phyloP scores from a whole-genome alignment of 2,797 vertebrate genomes.

The Pseudocheirus occidentalis region DNA sequence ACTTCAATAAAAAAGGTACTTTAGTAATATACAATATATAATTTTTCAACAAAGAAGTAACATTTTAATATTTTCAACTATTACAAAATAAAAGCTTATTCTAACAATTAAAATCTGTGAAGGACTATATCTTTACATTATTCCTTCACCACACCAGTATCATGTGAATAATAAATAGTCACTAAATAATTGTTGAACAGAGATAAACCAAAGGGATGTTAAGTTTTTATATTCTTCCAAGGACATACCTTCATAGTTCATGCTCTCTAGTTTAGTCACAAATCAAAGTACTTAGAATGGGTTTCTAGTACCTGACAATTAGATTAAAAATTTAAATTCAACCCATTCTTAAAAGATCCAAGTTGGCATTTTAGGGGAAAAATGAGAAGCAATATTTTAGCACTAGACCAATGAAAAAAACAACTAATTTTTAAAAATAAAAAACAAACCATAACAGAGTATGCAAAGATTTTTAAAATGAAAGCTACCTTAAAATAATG shows the following conservation, averaged over 20 bases:
- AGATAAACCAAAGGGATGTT: not conserved
- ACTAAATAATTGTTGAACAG: not conserved
- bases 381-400: not conserved
- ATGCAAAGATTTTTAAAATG: conserved; percentile 1
- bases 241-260: not conserved
- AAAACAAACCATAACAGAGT: conserved; percentile 31
- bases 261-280: not conserved
- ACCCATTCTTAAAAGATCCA: not conserved
- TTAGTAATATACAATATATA: conserved; percentile 4
- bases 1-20: conserved; percentile 37
- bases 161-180: not conserved
- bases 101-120: not conserved
- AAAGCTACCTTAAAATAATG: not conserved
- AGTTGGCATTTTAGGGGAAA: not conserved
- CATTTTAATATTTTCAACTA: not conserved
- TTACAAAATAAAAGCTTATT: not conserved
- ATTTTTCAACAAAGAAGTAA: not conserved
- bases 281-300: not conserved
- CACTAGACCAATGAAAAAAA: not conserved
- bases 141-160: not conserved
- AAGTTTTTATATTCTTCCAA: not conserved
- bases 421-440: not conserved
- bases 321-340: conserved; percentile 6
- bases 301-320: not conserved
- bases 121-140: not conserved